Base-by-base conservation (phyloP, 2,113 vertebrate genomes). In the Leptocoma aspasia region DNA sequence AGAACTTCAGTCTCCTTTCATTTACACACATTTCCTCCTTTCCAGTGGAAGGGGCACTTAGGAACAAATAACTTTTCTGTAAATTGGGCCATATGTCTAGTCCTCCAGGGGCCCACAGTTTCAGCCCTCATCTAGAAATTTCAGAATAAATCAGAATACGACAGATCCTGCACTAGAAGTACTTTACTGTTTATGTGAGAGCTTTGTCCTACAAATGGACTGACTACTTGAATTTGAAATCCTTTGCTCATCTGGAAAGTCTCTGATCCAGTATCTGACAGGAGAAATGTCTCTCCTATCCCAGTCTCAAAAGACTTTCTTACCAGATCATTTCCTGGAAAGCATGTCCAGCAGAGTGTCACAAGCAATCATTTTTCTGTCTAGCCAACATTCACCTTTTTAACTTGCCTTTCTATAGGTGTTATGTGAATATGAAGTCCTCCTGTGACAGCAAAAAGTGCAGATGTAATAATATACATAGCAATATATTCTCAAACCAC, bases 181-280 rank as follows among this genome's bases (percentile, higher is more conserved):
- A 82, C 77, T 85, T 82, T 42, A 42, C 28, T 76, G 61, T 3
- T 3, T 79, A 27, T 52, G 21, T 61, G 65, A 72, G 57, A 78
- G 61, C 68, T 90, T 87, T 83, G 66, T 42, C 45, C 30, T 75
- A 49, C 77, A 90, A 90, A 90, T 81, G 50, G 61, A 31, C 72
- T 79, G 83, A 89, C 94, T 95, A 45, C 61, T 87, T 89, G 73
- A 61, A 92, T 91, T 72, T 91, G 45, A 91, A 85, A 92, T 69
- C 45, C 33, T 89, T 72, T 87, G 37, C 71, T 92, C 16, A 42
- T 73, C 75, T 72, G 54, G n/a, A 82, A 82, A 76, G 54, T 69
- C 70, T 92, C 59, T 44, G 84, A 80, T 85, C 70, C 42, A 21
- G 30, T 54, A 54, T 54, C 66, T 92, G 75, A 59, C 66, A 90